These are phyloP conservation scores for Drosophila nasuta DNA, from an alignment of 1,140 invertebrate genomes.

Conservation along the genomic window DNA sequence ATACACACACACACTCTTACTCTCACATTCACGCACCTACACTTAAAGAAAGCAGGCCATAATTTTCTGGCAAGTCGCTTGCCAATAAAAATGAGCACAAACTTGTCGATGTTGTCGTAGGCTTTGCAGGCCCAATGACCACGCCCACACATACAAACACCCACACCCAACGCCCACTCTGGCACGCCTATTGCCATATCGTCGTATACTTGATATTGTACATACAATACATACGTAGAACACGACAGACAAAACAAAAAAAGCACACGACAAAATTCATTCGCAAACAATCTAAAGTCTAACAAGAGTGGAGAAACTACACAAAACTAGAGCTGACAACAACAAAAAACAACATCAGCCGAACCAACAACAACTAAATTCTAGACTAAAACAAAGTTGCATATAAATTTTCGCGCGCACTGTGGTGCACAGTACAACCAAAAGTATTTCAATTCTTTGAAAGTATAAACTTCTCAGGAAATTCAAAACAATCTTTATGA, in stretches of 20 bases:
- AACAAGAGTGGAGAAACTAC: conserved; percentile 21
- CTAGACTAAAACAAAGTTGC: conserved; percentile 6
- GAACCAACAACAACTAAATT: conserved; percentile 3
- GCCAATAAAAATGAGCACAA: conserved; percentile 51
- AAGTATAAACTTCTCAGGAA: too few species aligned
- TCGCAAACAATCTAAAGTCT: conserved; percentile 25
- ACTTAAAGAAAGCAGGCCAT: conserved; percentile 27
- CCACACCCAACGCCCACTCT: not conserved
- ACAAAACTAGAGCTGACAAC: conserved; percentile 26
- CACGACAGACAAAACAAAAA: not conserved
- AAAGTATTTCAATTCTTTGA: too few species aligned
- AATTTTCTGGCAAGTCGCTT: conserved; percentile 48
- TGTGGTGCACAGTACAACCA: conserved; percentile 8
- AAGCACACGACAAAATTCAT: conserved; percentile 12
- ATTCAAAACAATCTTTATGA: too few species aligned
- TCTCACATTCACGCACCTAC: not conserved
- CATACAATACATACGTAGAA: not conserved
- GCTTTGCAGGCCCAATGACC: conserved; percentile 3
- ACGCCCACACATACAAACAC: not conserved
- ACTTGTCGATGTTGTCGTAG: conserved; percentile 31
- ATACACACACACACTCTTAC: conserved; percentile 3
- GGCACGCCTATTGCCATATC: not conserved
- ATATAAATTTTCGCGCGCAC: conserved; percentile 24
- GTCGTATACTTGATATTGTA: too few species aligned
- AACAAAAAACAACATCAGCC: conserved; percentile 6